phyloP scores from a whole-genome alignment of 2,888 invertebrate species.

The Schrankia costaestrigalis region DNA sequence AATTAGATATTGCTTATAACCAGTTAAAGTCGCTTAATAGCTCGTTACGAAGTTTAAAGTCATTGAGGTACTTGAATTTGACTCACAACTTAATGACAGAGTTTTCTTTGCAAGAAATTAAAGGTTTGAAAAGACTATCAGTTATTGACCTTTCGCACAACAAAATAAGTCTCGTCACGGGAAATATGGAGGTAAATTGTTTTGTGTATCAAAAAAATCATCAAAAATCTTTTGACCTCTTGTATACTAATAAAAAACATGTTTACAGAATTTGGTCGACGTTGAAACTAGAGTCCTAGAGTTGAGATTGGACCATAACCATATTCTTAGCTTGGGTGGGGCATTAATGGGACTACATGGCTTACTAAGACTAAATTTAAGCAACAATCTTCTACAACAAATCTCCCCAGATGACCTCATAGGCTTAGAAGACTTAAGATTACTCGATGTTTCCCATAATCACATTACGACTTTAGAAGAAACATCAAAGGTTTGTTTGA shows the following conservation, averaged over 20 bases:
- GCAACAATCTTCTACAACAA: conserved; percentile 86
- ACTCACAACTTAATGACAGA: conserved; percentile 87
- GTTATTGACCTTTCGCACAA: conserved; percentile 89
- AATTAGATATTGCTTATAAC: conserved; percentile 87
- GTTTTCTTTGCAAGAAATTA: conserved; percentile 90
- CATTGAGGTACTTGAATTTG: conserved; percentile 85
- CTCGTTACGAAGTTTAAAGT: conserved; percentile 85
- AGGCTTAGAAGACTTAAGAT: conserved; percentile 86
- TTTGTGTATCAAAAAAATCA: too few species aligned
- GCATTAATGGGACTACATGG: conserved; percentile 88
- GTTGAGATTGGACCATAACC: conserved; percentile 87
- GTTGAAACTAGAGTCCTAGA: conserved; percentile 87
- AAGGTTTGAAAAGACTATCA: conserved; percentile 85
- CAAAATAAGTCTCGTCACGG: conserved; percentile 83
- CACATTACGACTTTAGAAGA: conserved; percentile 88
- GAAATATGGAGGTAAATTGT: conserved; percentile 82
- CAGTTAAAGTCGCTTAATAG: conserved; percentile 85
- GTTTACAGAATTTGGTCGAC: conserved; percentile 86
- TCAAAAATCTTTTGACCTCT: too few species aligned
- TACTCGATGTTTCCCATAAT: conserved; percentile 90
- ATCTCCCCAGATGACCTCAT: conserved; percentile 89
- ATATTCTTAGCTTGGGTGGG: conserved; percentile 85
- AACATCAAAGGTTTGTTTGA: conserved; percentile 86
- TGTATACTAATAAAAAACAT: not conserved
- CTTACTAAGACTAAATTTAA: conserved; percentile 85